A percentile compares a stretch with the other conserved stretches of the same genome.
phyloP scores from a whole-genome alignment of 2,113 vertebrate species.

The Narcine bancroftii region DNA sequence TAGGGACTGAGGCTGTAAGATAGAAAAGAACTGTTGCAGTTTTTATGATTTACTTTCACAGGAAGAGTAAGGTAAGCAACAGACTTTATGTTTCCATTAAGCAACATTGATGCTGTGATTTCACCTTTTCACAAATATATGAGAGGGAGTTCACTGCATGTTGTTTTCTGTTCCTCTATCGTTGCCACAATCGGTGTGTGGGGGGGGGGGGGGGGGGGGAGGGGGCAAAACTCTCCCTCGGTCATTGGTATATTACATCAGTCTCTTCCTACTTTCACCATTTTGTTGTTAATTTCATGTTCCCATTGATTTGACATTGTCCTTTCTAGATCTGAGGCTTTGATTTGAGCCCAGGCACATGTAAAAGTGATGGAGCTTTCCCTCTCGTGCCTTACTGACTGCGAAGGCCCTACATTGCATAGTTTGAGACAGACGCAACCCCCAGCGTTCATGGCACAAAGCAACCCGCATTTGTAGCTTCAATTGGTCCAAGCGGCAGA shows the following conservation, averaged over 20 bases:
- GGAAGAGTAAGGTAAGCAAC: slow-evolving; percentile 24
- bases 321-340: background rate
- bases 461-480: background rate
- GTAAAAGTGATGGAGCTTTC: background rate
- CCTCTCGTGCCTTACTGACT: background rate
- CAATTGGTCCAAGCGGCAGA: background rate
- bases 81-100: background rate
- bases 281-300: background rate
- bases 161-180: background rate
- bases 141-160: background rate
- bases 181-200: background rate
- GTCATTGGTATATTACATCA: background rate
- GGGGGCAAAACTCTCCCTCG: background rate
- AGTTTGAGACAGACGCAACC: background rate
- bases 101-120: background rate
- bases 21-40: slow-evolving; percentile 7
- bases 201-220: too few species aligned
- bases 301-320: background rate
- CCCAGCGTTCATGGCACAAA: slow-evolving; percentile 24
- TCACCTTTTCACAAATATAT: background rate
- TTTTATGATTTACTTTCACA: slow-evolving; percentile 26
- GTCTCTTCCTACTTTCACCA: background rate
- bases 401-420: background rate
- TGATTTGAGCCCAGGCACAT: background rate
- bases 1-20: slow-evolving; percentile 18